Percentiles rank a stretch among this genome's conserved stretches.
Conservation (phyloP, 2,888 invertebrate species). For the Drosophila birchii region DNA sequence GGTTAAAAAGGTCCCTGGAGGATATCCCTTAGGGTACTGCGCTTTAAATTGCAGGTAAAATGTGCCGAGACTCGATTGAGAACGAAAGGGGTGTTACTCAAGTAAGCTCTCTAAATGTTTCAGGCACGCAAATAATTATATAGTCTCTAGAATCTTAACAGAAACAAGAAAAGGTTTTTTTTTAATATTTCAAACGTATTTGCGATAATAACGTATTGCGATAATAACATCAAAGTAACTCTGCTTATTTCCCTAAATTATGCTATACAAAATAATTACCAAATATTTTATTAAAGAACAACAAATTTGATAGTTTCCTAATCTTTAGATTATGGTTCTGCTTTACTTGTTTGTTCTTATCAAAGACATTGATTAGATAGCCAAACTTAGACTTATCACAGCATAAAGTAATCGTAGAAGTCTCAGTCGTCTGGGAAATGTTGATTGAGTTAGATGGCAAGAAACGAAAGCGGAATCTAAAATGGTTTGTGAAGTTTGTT, state of each 20-base stretch:
- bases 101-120: slow-evolving; percentile 1
- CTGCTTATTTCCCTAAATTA: neutral
- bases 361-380: neutral
- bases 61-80: neutral
- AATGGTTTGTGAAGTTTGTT: neutral
- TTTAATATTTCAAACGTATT: too few species aligned
- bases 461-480: neutral
- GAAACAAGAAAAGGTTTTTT: neutral
- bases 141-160: neutral
- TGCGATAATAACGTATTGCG: too few species aligned
- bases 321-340: neutral
- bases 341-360: neutral
- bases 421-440: neutral
- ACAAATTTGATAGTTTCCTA: neutral
- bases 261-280: neutral
- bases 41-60: slow-evolving; percentile 69
- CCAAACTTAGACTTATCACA: too few species aligned
- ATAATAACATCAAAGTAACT: neutral
- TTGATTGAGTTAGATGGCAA: neutral
- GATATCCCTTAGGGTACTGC: slow-evolving; percentile 28
- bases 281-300: neutral
- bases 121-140: neutral
- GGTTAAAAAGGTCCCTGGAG: slow-evolving; percentile 31
- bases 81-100: neutral
- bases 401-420: neutral